These are phyloP conservation scores for Osmerus mordax DNA, from an alignment of 2,113 vertebrate genomes.

Conservation along the genomic window DNA sequence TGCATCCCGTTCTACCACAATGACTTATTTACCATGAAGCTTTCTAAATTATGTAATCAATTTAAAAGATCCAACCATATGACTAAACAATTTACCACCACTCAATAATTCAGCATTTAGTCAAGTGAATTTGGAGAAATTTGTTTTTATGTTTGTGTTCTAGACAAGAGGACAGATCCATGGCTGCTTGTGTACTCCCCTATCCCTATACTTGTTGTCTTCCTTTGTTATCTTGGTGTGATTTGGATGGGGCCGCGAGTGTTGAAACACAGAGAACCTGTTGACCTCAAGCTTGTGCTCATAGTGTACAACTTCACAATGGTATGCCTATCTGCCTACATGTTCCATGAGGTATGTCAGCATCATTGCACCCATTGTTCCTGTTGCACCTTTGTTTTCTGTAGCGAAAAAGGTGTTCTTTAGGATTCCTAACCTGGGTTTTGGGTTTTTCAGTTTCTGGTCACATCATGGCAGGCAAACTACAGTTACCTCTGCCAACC, in stretches of 20 bases:
- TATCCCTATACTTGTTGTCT: constrained; percentile 56
- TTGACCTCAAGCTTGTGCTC: constrained; percentile 63
- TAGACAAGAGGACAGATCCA: constrained; percentile 71
- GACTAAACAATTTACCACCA: too few species aligned
- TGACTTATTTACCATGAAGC: constrained; percentile 15
- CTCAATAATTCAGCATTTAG: too few species aligned
- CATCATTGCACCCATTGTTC: background rate
- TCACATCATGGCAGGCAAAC: constrained; percentile 66
- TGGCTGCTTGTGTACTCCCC: constrained; percentile 71
- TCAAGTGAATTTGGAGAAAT: too few species aligned
- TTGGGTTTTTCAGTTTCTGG: constrained; percentile 63
- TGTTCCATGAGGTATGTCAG: constrained; percentile 71
- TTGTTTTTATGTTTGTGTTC: background rate
- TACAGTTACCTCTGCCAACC: constrained; percentile 77
- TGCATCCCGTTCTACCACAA: constrained; percentile 20
- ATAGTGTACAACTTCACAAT: constrained; percentile 65
- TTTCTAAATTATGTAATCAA: background rate
- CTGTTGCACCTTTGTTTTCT: background rate
- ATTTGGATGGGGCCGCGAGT: constrained; percentile 62
- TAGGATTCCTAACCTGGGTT: background rate
- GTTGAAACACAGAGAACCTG: constrained; percentile 39
- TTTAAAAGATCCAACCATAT: too few species aligned
- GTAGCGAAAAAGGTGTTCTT: background rate
- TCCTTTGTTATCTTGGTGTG: constrained; percentile 58
- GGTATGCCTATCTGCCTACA: constrained; percentile 67